phyloP scores from a whole-genome alignment of 2,888 invertebrate genomes.

The Leptopilina myrica region DNA sequence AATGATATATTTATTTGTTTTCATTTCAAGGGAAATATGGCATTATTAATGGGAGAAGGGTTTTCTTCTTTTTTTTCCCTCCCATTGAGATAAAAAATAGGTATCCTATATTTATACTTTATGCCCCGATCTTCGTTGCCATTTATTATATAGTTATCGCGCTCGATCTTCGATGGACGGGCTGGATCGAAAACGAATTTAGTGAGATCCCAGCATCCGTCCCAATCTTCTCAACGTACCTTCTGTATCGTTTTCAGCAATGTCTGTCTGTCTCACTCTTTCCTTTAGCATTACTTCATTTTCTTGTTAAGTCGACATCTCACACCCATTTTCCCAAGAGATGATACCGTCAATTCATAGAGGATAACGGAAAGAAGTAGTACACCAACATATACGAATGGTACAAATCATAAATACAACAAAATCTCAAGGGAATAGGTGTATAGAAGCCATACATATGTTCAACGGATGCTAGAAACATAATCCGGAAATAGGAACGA shows the following conservation, averaged over 20 bases:
- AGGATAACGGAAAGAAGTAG: slow-evolving; percentile 32
- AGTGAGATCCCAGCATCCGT: slow-evolving; percentile 25
- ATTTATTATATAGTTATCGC: slow-evolving; percentile 38
- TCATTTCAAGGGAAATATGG: slow-evolving; percentile 1
- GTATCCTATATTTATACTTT: not conserved
- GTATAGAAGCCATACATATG: not conserved
- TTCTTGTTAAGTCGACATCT: slow-evolving; percentile 40
- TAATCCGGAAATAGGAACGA: slow-evolving; percentile 46
- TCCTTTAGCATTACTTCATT: slow-evolving; percentile 44
- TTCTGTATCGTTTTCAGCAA: slow-evolving; percentile 38
- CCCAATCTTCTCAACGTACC: slow-evolving; percentile 39
- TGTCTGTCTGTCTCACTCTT: slow-evolving; percentile 33
- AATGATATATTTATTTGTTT: not conserved
- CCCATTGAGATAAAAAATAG: slow-evolving; percentile 12
- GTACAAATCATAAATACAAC: slow-evolving; percentile 42
- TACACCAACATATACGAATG: slow-evolving; percentile 31
- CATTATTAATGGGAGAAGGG: slow-evolving; percentile 18
- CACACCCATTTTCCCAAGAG: slow-evolving; percentile 38
- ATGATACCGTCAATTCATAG: slow-evolving; percentile 48
- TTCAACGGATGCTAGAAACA: slow-evolving; percentile 28
- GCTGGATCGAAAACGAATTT: slow-evolving; percentile 38
- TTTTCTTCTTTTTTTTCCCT: not conserved
- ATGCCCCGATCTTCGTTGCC: slow-evolving; percentile 9
- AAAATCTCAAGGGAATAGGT: not conserved
- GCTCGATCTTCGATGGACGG: slow-evolving; percentile 30